Conservation (phyloP, 2,797 vertebrate genomes). For the Tokudaia tokunoshimensis region DNA sequence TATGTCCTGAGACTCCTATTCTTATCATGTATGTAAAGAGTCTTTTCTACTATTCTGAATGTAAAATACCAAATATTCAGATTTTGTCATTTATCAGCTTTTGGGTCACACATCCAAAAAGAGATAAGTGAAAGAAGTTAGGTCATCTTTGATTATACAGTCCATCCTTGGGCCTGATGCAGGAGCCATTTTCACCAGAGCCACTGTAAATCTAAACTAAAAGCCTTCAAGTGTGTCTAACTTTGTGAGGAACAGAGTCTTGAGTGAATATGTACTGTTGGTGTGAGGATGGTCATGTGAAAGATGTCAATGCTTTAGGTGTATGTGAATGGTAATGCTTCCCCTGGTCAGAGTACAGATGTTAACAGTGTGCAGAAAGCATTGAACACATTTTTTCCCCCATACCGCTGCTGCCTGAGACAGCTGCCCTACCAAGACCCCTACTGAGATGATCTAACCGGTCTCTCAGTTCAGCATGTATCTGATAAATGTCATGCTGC, state of each 20-base stretch:
- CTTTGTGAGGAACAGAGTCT: not conserved
- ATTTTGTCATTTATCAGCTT: not conserved
- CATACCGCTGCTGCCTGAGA: not conserved
- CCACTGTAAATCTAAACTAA: constrained; percentile 22
- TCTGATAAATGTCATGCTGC: no score
- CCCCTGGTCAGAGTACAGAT: not conserved
- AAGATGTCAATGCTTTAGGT: not conserved
- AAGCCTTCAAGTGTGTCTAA: not conserved
- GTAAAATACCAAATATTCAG: not conserved
- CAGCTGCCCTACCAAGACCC: no score
- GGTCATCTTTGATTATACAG: not conserved
- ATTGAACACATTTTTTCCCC: not conserved
- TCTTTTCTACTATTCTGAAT: not conserved
- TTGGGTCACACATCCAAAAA: not conserved
- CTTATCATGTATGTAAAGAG: not conserved
- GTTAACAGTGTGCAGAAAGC: not conserved
- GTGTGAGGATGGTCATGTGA: not conserved
- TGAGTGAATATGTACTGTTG: not conserved
- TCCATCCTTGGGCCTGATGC: not conserved
- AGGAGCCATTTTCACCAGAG: not conserved
- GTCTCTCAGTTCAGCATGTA: no score
- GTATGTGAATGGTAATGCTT: not conserved
- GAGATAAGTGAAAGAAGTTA: not conserved
- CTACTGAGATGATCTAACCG: not conserved
- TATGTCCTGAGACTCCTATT: not conserved